A percentile compares a stretch with the other conserved stretches of the same genome.
These are phyloP conservation scores for Atlantisia rogersi DNA, from an alignment of 2,113 vertebrate genomes.

Conservation along the genomic window DNA sequence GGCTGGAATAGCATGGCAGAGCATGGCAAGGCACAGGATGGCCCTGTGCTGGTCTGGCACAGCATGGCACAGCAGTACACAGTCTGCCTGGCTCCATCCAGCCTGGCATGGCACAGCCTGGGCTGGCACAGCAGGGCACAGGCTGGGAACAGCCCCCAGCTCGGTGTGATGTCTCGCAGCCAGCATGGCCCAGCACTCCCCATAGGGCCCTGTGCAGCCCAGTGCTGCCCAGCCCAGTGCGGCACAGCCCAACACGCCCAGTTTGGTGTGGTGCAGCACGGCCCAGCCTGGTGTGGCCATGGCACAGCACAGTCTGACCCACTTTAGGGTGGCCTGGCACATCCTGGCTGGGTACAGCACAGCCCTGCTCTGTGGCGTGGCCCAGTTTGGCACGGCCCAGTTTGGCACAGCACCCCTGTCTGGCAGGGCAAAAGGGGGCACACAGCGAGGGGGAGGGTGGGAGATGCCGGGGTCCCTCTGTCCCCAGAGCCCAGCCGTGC, in stretches of 20 bases:
- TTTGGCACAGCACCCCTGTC: rapidly evolving
- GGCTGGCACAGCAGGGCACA: neutral
- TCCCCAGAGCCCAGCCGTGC: neutral
- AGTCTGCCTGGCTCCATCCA: neutral
- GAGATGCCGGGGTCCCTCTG: neutral
- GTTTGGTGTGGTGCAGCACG: no score
- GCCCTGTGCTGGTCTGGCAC: neutral
- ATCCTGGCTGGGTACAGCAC: neutral
- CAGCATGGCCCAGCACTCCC: neutral
- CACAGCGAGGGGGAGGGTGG: neutral
- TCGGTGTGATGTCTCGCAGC: rapidly evolving
- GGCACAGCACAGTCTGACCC: no score
- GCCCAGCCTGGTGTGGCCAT: neutral
- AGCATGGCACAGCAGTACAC: neutral
- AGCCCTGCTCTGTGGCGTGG: rapidly evolving
- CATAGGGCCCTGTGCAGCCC: no score
- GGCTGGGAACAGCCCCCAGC: neutral
- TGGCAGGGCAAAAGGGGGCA: neutral
- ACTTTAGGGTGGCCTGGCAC: neutral
- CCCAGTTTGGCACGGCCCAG: rapidly evolving
- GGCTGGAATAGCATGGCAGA: neutral
- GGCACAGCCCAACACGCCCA: neutral
- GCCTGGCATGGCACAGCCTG: rapidly evolving
- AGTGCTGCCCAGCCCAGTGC: no score
- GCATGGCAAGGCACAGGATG: neutral